Evolutionary conservation across 2,888 invertebrate species (phyloP).

Genomic region (Lochmaea capreae): DNA sequence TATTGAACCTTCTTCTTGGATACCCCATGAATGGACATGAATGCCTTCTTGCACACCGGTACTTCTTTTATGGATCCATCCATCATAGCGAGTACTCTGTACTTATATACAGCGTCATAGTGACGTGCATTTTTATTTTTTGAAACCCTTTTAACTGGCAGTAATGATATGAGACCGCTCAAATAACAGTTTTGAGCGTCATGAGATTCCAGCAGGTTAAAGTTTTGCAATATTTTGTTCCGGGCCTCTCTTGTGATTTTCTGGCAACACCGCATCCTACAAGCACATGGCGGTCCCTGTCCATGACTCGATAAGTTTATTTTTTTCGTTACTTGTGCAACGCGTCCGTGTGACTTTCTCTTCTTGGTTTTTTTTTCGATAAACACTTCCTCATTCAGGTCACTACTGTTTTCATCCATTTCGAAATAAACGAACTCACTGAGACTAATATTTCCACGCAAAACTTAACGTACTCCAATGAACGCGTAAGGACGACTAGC

Average conservation of each 20-base stretch:
- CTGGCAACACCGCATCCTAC: constrained; percentile 27
- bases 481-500: background rate
- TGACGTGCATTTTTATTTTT: constrained; percentile 10
- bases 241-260: constrained; percentile 17
- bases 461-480: background rate
- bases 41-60: constrained; percentile 39
- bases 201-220: constrained; percentile 26
- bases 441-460: background rate
- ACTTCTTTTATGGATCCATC: constrained; percentile 35
- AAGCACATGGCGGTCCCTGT: background rate
- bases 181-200: constrained; percentile 34
- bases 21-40: constrained; percentile 40
- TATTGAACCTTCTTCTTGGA: constrained; percentile 22
- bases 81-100: constrained; percentile 26
- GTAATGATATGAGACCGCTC: constrained; percentile 35
- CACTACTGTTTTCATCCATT: constrained; percentile 12
- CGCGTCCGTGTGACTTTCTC: constrained; percentile 5
- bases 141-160: constrained; percentile 16
- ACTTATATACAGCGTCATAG: constrained; percentile 32
- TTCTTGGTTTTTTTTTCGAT: background rate
- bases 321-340: background rate
- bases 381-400: background rate
- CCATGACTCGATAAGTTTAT: background rate
- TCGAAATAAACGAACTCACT: background rate
- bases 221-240: constrained; percentile 23